Percentiles rank a stretch among this genome's conserved stretches.
Evolutionary conservation across 2,888 invertebrate genomes (phyloP).

Genomic region (Conomelus anceps): DNA sequence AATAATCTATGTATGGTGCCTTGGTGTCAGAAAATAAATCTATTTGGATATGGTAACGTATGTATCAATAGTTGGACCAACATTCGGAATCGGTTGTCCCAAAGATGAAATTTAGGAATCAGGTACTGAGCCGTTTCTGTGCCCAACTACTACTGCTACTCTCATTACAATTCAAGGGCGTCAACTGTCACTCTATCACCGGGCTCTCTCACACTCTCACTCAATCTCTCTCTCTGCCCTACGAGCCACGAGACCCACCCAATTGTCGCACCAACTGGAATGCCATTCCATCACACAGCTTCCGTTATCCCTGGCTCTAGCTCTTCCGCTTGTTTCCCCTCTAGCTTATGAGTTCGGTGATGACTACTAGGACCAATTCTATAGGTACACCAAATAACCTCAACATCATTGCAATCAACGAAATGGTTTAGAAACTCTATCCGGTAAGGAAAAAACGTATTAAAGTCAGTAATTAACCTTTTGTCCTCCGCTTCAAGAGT

Average conservation of each 20-base stretch:
- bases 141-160: neutral
- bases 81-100: neutral
- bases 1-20: too few relatives aligned
- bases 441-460: neutral
- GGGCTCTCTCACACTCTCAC: neutral
- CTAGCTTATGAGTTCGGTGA: neutral
- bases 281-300: neutral
- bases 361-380: neutral
- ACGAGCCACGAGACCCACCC: neutral
- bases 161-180: neutral
- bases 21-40: neutral
- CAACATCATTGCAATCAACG: neutral
- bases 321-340: neutral
- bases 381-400: neutral
- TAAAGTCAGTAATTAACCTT: too few relatives aligned
- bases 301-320: neutral
- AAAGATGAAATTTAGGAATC: neutral
- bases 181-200: neutral
- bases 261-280: neutral
- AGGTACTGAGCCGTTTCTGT: neutral
- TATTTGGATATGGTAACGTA: neutral
- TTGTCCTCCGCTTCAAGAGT: too few relatives aligned
- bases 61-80: too few relatives aligned
- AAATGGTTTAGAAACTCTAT: neutral
- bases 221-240: neutral